Evolutionary conservation across 2,113 vertebrate genomes (phyloP).

Genomic region (Capreolus pygargus): DNA sequence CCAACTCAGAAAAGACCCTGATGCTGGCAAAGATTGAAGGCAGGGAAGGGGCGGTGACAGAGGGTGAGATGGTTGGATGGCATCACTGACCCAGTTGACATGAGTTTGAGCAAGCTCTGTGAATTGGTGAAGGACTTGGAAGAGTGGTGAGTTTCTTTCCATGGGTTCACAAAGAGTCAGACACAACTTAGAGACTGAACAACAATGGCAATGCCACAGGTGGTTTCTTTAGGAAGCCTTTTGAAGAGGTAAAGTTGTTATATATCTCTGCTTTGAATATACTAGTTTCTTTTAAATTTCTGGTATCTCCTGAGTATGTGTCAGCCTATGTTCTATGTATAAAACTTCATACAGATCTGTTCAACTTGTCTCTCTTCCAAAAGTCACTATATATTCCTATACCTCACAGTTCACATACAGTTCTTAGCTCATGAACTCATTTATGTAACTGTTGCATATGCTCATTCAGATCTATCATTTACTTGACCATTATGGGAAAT

Average conservation of each 20-base stretch:
- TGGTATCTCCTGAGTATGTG: background rate
- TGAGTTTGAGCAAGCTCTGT: background rate
- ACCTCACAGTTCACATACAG: background rate
- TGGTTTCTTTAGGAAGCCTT: background rate
- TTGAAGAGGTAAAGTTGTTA: background rate
- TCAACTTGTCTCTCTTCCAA: background rate
- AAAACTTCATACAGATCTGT: background rate
- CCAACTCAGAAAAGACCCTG: background rate
- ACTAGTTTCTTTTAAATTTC: background rate
- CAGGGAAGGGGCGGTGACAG: background rate
- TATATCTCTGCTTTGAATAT: background rate
- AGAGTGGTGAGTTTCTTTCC: background rate
- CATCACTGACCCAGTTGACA: background rate
- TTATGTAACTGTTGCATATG: background rate
- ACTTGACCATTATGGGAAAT: background rate
- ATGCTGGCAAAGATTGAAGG: background rate
- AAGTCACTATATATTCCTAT: background rate
- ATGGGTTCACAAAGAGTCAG: background rate
- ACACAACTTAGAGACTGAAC: background rate
- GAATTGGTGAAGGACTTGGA: background rate
- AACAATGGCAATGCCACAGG: fast-evolving
- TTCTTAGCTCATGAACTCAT: background rate
- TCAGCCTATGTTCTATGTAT: background rate
- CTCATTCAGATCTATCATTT: background rate
- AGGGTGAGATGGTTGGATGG: background rate